A percentile compares a stretch with the other conserved stretches of the same genome.
These are phyloP conservation scores for Drosophila sp. DNA, from an alignment of 1,140 invertebrate species.

Conservation along the genomic window DNA sequence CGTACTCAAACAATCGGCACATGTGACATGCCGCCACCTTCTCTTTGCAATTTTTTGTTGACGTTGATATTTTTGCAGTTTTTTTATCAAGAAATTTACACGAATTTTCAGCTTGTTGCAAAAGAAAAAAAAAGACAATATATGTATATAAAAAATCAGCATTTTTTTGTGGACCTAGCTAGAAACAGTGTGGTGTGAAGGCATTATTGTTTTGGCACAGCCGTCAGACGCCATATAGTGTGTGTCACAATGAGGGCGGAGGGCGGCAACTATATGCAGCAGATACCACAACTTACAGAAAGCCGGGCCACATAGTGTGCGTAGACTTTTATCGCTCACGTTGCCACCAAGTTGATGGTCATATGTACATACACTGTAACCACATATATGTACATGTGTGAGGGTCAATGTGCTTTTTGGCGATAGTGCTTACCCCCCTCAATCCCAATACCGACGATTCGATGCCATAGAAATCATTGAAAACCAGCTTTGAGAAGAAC, in stretches of 20 bases:
- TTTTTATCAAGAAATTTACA: slow-evolving; percentile 77
- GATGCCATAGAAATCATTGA: slow-evolving; percentile 19
- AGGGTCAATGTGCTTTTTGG: slow-evolving; percentile 62
- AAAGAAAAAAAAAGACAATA: slow-evolving; percentile 40
- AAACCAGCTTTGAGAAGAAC: slow-evolving; percentile 27
- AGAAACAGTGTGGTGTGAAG: slow-evolving; percentile 57
- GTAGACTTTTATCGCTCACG: neutral
- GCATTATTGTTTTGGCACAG: slow-evolving; percentile 54
- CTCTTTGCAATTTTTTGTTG: slow-evolving; percentile 35
- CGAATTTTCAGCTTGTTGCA: slow-evolving; percentile 78
- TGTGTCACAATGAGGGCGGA: slow-evolving; percentile 28
- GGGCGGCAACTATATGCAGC: neutral
- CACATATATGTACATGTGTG: slow-evolving; percentile 5
- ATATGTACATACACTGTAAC: neutral
- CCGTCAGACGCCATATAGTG: slow-evolving; percentile 67
- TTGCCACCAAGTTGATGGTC: neutral
- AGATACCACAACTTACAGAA: neutral
- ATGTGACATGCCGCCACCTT: slow-evolving; percentile 21
- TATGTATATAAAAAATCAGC: slow-evolving; percentile 47
- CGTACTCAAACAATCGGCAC: slow-evolving; percentile 26
- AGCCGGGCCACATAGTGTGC: neutral
- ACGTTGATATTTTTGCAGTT: slow-evolving; percentile 55
- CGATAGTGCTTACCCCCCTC: slow-evolving; percentile 3
- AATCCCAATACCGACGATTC: slow-evolving; percentile 18
- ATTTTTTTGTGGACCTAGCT: slow-evolving; percentile 43